Conservation (phyloP, 2,888 invertebrate species). For the Zygothrica quintamaculata region DNA sequence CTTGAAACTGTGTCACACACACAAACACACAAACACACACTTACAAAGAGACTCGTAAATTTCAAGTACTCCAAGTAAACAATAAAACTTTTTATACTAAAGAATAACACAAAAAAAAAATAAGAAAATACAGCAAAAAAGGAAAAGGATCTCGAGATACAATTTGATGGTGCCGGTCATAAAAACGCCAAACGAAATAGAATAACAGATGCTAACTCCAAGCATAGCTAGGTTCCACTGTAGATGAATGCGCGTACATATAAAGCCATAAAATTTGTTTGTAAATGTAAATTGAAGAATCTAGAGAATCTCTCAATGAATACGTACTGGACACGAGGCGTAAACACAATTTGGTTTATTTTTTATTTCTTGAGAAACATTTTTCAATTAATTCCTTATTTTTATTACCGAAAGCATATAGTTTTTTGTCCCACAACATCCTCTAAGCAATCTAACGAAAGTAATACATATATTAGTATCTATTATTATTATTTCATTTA, state of each 20-base stretch:
- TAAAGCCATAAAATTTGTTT: conserved; percentile 43
- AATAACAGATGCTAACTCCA: conserved; percentile 41
- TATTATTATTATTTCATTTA: too few relatives aligned
- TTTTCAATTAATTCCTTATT: background rate
- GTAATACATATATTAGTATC: too few relatives aligned
- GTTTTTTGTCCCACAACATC: background rate
- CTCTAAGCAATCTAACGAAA: background rate
- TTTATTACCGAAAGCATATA: background rate
- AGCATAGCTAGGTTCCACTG: conserved; percentile 17
- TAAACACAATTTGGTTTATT: conserved; percentile 42
- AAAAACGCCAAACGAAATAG: conserved; percentile 53
- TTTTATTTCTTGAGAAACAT: background rate
- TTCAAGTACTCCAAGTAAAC: conserved; percentile 61
- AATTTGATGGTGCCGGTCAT: conserved; percentile 52
- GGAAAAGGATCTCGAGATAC: conserved; percentile 51
- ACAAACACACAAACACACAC: conserved; percentile 18
- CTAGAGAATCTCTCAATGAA: conserved; percentile 11
- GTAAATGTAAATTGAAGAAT: conserved; percentile 54
- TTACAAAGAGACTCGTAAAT: conserved; percentile 54
- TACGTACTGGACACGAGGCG: conserved; percentile 2
- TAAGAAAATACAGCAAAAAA: conserved; percentile 15
- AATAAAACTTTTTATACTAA: conserved; percentile 63
- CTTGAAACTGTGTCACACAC: conserved; percentile 30
- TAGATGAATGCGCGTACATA: background rate
- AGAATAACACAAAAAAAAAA: conserved; percentile 23